Conservation (phyloP, 2,888 invertebrate species). For the Dicranocentrus wangi region DNA sequence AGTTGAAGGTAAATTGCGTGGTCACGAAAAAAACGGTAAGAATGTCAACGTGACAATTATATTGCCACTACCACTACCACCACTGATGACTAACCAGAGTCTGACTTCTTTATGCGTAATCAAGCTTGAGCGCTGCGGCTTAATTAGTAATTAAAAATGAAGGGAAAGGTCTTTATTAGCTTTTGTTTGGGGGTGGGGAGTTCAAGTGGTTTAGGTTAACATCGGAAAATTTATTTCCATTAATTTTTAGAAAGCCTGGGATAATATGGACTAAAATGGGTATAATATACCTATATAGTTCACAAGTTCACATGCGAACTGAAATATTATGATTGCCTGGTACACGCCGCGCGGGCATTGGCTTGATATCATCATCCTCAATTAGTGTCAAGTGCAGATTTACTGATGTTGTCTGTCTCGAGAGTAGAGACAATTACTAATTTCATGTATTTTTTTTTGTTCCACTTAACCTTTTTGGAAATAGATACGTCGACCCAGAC, state of each 20-base stretch:
- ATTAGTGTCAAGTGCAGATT: no score
- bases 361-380: no score
- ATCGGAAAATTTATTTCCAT: no score
- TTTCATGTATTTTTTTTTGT: not conserved
- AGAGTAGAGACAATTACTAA: no score
- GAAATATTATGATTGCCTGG: no score
- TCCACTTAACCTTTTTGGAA: slow-evolving; percentile 2
- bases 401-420: no score
- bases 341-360: no score
- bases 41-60: slow-evolving; percentile 26
- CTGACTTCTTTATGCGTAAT: not conserved
- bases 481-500: slow-evolving; percentile 85
- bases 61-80: not conserved
- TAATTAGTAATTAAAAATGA: slow-evolving; percentile 24
- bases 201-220: no score
- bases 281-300: not conserved
- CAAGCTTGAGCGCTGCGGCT: slow-evolving; percentile 3
- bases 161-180: slow-evolving; percentile 12
- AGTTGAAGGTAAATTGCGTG: no score
- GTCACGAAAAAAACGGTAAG: not conserved
- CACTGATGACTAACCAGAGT: no score
- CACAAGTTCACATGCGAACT: not conserved
- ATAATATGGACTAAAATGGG: not conserved
- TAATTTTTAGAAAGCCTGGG: slow-evolving; percentile 34
- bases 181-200: no score